Conservation (phyloP, 2,888 invertebrate species). For the Phrixothrix hirtus region DNA sequence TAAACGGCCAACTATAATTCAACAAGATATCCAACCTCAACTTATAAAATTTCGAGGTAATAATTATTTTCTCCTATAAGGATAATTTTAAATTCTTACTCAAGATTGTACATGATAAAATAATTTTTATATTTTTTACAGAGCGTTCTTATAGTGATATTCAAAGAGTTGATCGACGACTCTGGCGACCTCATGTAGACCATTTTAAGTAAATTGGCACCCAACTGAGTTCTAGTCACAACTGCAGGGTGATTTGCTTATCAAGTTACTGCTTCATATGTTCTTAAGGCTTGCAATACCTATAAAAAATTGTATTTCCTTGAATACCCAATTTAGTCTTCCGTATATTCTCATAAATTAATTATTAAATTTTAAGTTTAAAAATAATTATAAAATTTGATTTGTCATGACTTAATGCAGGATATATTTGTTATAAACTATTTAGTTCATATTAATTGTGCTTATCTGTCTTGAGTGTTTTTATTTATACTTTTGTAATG, state of each 20-base stretch:
- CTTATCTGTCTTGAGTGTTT: no score
- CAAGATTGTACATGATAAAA: slow-evolving; percentile 2
- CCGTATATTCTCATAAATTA: slow-evolving; percentile 17
- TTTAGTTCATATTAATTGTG: no score
- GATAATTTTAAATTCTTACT: no score
- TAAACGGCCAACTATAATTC: slow-evolving; percentile 39
- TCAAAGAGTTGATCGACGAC: slow-evolving; percentile 55
- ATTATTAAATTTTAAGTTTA: no score
- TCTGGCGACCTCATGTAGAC: slow-evolving; percentile 42
- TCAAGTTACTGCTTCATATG: background rate
- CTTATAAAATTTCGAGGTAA: slow-evolving; percentile 56
- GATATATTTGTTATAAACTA: no score
- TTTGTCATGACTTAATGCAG: no score
- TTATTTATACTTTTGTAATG: no score
- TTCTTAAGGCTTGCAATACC: background rate
- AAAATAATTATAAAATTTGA: no score
- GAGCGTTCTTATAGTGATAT: slow-evolving; percentile 66
- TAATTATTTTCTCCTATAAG: no score
- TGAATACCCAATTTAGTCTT: slow-evolving; percentile 17
- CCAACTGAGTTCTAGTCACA: slow-evolving; percentile 21
- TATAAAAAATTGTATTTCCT: background rate
- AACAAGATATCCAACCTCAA: slow-evolving; percentile 45
- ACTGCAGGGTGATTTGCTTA: slow-evolving; percentile 8
- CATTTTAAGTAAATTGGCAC: slow-evolving; percentile 20
- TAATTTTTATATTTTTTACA: slow-evolving; percentile 45